Conservation (phyloP, 2,888 invertebrate species). For the Phyto melanocephala region DNA sequence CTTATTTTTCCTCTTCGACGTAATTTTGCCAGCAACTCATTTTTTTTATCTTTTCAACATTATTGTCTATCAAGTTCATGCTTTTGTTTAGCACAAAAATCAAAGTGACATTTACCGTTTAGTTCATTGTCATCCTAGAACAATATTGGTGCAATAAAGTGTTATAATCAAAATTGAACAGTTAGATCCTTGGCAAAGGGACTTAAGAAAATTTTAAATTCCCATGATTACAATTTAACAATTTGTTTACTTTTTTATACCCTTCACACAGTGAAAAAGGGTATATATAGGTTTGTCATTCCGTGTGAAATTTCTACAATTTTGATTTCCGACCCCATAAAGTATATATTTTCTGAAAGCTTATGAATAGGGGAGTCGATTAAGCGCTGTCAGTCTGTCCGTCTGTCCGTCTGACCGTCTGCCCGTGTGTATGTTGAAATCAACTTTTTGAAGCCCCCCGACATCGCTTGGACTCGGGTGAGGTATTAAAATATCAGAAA, state of each 20-base stretch:
- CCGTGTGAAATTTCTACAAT: too few relatives aligned
- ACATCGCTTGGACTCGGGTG: too few relatives aligned
- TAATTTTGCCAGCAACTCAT: slow-evolving; percentile 34
- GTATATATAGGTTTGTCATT: too few relatives aligned
- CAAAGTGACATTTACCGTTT: slow-evolving; percentile 57
- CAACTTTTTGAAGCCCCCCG: too few relatives aligned
- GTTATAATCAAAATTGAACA: slow-evolving; percentile 31
- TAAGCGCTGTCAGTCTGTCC: too few relatives aligned
- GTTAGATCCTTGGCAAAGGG: slow-evolving; percentile 25
- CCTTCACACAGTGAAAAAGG: too few relatives aligned
- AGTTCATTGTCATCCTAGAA: background rate
- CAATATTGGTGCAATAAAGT: background rate
- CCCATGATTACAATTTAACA: slow-evolving; percentile 8
- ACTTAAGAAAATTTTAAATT: slow-evolving; percentile 46
- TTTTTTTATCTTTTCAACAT: background rate
- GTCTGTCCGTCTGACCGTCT: too few relatives aligned
- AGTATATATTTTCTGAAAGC: too few relatives aligned
- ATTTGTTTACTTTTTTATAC: slow-evolving; percentile 18
- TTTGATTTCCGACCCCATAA: too few relatives aligned
- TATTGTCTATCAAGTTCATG: background rate
- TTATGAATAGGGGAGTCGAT: too few relatives aligned
- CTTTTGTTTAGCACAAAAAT: slow-evolving; percentile 11
- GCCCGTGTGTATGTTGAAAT: too few relatives aligned
- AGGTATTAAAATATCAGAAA: too few relatives aligned
- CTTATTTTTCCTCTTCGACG: background rate